phyloP scores from a whole-genome alignment of 2,797 vertebrate species.

The Tarsius wallacei region DNA sequence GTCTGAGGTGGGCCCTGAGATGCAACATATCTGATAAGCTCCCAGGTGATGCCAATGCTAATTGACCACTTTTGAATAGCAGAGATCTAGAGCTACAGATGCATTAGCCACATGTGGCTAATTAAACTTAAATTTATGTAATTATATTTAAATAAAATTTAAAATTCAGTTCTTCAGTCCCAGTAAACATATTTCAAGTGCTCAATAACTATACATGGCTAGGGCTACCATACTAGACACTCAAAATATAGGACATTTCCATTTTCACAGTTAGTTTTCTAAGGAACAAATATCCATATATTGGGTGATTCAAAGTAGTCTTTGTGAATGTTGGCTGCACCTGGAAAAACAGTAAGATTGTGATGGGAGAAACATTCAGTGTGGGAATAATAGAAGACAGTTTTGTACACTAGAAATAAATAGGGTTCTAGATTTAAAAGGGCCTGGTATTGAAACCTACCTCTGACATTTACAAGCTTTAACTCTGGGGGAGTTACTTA shows the following conservation, averaged over 20 bases:
- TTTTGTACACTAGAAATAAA: not conserved
- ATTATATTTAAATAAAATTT: slow-evolving; percentile 15
- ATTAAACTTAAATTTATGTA: slow-evolving; percentile 43
- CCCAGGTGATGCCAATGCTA: not conserved
- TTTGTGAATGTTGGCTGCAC: slow-evolving; percentile 12
- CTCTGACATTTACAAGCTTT: slow-evolving; percentile 22
- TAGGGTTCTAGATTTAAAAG: not conserved
- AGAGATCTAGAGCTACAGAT: not conserved
- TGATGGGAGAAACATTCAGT: not conserved
- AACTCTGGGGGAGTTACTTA: not conserved
- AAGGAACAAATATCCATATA: slow-evolving; percentile 47
- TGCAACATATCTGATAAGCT: not conserved
- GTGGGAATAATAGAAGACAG: not conserved
- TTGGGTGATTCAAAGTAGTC: not conserved
- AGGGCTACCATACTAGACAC: not conserved
- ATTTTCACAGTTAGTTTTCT: not conserved
- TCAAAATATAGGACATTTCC: not conserved
- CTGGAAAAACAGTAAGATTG: slow-evolving; percentile 17
- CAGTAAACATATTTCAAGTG: not conserved
- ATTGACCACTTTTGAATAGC: not conserved
- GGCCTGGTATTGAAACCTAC: slow-evolving; percentile 2
- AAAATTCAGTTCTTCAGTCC: not conserved
- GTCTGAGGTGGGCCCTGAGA: not conserved
- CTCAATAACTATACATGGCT: not conserved
- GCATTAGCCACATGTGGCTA: not conserved